Percentiles rank a stretch among this genome's conserved stretches.
phyloP scores from a whole-genome alignment of 1,140 invertebrate species.

The Rhagoletis pomonella region DNA sequence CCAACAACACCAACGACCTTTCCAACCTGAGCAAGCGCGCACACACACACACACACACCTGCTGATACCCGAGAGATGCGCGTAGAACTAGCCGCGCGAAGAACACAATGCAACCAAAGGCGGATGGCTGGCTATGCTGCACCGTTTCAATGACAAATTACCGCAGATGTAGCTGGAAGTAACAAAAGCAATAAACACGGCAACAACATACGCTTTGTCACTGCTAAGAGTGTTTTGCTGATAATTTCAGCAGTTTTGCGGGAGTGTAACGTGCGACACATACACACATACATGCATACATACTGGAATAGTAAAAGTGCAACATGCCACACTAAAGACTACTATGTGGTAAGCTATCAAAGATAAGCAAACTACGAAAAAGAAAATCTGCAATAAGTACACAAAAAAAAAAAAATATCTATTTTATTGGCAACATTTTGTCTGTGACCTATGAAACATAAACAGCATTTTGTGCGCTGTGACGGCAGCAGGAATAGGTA shows the following conservation, averaged over 20 bases:
- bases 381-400: background rate
- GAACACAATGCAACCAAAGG: too few species aligned
- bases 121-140: too few species aligned
- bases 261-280: background rate
- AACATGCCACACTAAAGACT: too few species aligned
- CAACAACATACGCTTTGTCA: background rate
- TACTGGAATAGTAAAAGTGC: too few species aligned
- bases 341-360: too few species aligned
- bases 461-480: background rate
- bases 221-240: constrained; percentile 15
- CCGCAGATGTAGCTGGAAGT: constrained; percentile 20
- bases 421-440: constrained; percentile 48
- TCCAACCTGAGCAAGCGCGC: too few species aligned
- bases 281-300: too few species aligned
- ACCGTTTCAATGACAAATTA: too few species aligned
- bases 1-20: too few species aligned
- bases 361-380: background rate
- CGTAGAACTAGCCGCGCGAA: too few species aligned
- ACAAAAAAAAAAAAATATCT: background rate
- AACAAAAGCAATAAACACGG: background rate
- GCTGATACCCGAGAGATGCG: too few species aligned
- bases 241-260: constrained; percentile 13
- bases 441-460: constrained; percentile 33
- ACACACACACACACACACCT: too few species aligned
- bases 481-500: background rate